These are phyloP conservation scores for Barnardius zonarius DNA, from an alignment of 2,113 vertebrate genomes.

Conservation along the genomic window DNA sequence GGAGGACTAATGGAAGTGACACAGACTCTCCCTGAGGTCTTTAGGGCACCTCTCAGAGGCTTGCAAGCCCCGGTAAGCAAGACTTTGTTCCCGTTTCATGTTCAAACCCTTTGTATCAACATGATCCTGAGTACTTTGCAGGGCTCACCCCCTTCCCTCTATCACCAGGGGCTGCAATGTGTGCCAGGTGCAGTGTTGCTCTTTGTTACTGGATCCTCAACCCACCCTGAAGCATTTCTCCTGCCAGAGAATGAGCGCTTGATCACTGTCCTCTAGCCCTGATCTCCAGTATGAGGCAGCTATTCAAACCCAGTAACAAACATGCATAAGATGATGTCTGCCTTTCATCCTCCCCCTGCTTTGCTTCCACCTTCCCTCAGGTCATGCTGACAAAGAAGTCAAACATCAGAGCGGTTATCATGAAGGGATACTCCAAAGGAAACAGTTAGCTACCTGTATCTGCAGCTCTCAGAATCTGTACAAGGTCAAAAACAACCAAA, in stretches of 20 bases:
- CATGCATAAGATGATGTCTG: background rate
- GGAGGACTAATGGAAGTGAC: background rate
- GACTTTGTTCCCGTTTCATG: background rate
- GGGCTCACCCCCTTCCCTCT: accelerated
- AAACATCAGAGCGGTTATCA: background rate
- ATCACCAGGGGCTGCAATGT: background rate
- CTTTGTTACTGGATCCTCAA: background rate
- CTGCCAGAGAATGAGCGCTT: background rate
- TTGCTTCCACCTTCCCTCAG: constrained; percentile 5
- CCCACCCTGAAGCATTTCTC: background rate
- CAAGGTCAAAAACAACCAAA: background rate
- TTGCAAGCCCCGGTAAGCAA: background rate
- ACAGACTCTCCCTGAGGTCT: background rate
- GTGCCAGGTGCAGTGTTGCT: background rate
- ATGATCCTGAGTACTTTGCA: background rate
- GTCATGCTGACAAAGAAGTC: background rate
- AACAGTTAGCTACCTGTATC: background rate
- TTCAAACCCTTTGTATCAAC: background rate
- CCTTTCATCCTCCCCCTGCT: background rate
- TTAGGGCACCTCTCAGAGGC: background rate
- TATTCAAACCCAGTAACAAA: background rate
- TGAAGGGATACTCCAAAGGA: background rate
- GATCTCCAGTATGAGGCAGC: background rate
- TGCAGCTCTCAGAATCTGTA: background rate
- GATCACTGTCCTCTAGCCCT: background rate